These are phyloP conservation scores for Pterocles orientalis DNA, from an alignment of 2,113 vertebrate species.

Conservation along the genomic window DNA sequence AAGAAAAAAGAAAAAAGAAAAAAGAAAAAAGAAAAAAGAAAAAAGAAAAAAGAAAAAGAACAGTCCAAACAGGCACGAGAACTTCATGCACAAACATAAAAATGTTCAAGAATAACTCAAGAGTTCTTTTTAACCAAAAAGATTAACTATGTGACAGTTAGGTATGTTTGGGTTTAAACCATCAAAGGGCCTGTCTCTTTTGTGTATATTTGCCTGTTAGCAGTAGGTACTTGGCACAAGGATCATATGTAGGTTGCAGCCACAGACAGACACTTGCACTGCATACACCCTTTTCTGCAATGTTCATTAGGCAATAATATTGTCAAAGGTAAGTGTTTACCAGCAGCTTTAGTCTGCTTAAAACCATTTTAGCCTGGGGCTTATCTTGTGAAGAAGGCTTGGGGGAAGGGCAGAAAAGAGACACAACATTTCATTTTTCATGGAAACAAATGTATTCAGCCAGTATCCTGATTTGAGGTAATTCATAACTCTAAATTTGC, in stretches of 20 bases:
- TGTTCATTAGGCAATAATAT: slow-evolving; percentile 53
- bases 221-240: slow-evolving; percentile 36
- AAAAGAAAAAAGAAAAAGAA: not conserved
- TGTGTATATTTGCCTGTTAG: slow-evolving; percentile 34
- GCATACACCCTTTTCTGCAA: slow-evolving; percentile 39
- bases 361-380: slow-evolving; percentile 35
- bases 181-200: slow-evolving; percentile 54
- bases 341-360: slow-evolving; percentile 37
- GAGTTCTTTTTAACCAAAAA: slow-evolving; percentile 50
- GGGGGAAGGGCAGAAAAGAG: slow-evolving; percentile 5
- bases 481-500: slow-evolving; percentile 12
- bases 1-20: not conserved
- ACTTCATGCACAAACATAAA: slow-evolving; percentile 21
- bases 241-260: not conserved
- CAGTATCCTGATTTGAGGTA: not conserved
- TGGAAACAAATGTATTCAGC: slow-evolving; percentile 8
- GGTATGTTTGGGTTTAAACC: slow-evolving; percentile 58
- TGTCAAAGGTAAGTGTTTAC: slow-evolving; percentile 64
- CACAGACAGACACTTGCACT: slow-evolving; percentile 3
- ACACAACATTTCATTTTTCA: slow-evolving; percentile 14
- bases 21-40: too few relatives aligned
- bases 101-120: slow-evolving; percentile 45
- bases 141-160: slow-evolving; percentile 52
- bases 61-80: not conserved
- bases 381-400: not conserved